phyloP scores from a whole-genome alignment of 2,797 vertebrate species.

The Antrozous pallidus region DNA sequence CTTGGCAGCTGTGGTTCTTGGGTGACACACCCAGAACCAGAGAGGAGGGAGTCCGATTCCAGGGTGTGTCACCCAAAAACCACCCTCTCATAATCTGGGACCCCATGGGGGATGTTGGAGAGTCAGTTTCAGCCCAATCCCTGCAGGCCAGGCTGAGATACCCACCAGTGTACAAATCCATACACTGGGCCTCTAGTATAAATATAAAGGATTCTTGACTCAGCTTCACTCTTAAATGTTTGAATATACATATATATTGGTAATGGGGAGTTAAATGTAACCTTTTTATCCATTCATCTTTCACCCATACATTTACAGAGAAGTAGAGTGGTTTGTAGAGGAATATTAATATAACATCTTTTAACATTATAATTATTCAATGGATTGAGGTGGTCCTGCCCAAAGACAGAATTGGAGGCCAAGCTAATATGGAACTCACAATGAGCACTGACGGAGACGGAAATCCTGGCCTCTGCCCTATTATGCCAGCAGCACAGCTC shows the following conservation, averaged over 20 bases:
- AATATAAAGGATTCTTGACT: not conserved
- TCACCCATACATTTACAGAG: not conserved
- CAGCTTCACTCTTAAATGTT: not conserved
- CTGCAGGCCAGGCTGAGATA: no score
- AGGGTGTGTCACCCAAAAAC: no score
- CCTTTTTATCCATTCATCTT: not conserved
- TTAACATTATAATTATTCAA: not conserved
- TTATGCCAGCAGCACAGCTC: not conserved
- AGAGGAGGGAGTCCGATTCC: no score
- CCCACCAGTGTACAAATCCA: no score
- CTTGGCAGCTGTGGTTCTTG: no score
- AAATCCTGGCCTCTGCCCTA: not conserved
- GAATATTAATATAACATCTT: not conserved
- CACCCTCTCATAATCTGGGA: no score
- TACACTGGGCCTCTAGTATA: no score
- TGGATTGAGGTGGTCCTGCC: not conserved
- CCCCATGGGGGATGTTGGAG: rapidly evolving
- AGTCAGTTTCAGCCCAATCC: no score
- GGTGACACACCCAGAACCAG: no score
- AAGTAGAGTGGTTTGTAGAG: not conserved
- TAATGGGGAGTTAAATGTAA: not conserved
- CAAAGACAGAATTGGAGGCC: not conserved
- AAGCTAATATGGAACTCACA: not conserved
- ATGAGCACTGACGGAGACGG: not conserved
- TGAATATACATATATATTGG: not conserved